A percentile compares a stretch with the other conserved stretches of the same genome.
phyloP scores from a whole-genome alignment of 2,113 vertebrate species.

The Megalops atlanticus region DNA sequence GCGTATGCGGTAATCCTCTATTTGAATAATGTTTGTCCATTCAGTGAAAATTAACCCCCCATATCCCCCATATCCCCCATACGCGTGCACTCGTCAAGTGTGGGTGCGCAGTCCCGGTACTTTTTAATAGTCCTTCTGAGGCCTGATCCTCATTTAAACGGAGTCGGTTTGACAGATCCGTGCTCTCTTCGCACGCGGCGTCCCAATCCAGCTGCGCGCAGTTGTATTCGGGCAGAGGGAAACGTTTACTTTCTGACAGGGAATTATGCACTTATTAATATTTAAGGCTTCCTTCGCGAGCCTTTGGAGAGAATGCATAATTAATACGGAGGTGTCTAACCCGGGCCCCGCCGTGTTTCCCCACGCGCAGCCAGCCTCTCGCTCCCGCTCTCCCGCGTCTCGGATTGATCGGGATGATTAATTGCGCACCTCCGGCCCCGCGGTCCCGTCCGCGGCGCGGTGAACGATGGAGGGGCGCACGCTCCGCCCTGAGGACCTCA shows the following conservation, averaged over 20 bases:
- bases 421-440: no score
- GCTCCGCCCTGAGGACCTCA: no score
- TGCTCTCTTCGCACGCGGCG: neutral
- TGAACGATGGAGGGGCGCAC: neutral
- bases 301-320: conserved; percentile 32
- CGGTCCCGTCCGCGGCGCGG: neutral
- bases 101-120: neutral
- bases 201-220: conserved; percentile 40
- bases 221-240: conserved; percentile 8
- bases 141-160: conserved; percentile 15
- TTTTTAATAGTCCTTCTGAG: conserved; percentile 25
- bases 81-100: conserved; percentile 3
- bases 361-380: conserved; percentile 18
- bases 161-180: conserved; percentile 27
- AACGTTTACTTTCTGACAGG: conserved; percentile 35
- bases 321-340: conserved; percentile 36
- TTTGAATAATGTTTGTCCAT: conserved; percentile 12
- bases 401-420: conserved; percentile 34
- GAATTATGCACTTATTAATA: conserved; percentile 51
- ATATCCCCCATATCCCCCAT: neutral
- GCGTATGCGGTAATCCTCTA: conserved; percentile 2
- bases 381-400: conserved; percentile 4
- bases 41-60: conserved; percentile 29
- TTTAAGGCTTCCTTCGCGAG: conserved; percentile 31
- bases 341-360: neutral